phyloP scores from a whole-genome alignment of 2,113 vertebrate species.

The Festucalex cinctus region DNA sequence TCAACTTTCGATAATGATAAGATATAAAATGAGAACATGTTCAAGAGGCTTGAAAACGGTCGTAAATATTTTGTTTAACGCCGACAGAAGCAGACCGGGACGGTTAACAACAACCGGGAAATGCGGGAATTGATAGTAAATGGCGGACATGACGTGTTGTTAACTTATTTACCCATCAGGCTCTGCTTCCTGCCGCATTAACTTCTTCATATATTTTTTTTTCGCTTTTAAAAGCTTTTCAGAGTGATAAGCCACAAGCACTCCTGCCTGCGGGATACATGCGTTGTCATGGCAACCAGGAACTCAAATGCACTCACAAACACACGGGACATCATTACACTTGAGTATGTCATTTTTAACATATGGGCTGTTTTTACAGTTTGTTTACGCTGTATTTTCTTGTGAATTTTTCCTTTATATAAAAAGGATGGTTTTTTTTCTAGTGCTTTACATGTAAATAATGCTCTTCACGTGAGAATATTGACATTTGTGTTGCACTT shows the following conservation, averaged over 20 bases:
- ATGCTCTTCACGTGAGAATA: too few relatives aligned
- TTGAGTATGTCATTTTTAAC: constrained; percentile 8
- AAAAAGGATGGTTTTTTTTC: too few relatives aligned
- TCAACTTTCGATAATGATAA: neutral
- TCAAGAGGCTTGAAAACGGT: constrained; percentile 5
- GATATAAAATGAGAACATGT: neutral
- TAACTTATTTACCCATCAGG: constrained; percentile 70
- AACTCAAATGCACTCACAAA: neutral
- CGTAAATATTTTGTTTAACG: constrained; percentile 11
- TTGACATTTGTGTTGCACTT: too few relatives aligned
- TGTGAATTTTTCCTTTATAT: too few relatives aligned
- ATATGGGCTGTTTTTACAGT: neutral
- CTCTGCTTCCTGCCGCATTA: constrained; percentile 54
- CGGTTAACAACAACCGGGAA: constrained; percentile 34
- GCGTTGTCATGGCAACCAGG: constrained; percentile 46
- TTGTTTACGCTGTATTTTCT: too few relatives aligned
- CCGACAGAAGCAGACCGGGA: constrained; percentile 18
- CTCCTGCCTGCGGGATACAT: constrained; percentile 41
- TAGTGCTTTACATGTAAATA: too few relatives aligned
- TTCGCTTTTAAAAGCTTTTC: constrained; percentile 61
- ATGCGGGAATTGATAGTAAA: constrained; percentile 65
- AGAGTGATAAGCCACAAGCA: constrained; percentile 68
- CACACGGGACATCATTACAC: neutral
- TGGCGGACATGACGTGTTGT: constrained; percentile 50
- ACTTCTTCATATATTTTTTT: neutral